Percentiles rank a stretch among this genome's conserved stretches.
Evolutionary conservation across 2,113 vertebrate genomes (phyloP).

Genomic region (Zapus hudsonius): DNA sequence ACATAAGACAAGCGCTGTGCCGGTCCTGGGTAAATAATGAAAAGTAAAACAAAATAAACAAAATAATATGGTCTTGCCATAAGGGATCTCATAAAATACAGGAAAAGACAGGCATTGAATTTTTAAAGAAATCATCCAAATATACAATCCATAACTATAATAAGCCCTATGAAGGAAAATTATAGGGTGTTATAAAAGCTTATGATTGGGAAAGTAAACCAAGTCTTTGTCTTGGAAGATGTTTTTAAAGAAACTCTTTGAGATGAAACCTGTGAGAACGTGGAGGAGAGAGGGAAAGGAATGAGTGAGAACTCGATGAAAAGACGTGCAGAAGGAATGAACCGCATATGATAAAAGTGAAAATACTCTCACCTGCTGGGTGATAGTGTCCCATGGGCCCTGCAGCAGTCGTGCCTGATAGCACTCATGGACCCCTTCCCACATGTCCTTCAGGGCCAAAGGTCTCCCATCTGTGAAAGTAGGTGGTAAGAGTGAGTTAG

Average conservation of each 20-base stretch:
- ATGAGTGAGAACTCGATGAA: background rate
- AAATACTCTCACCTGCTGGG: constrained; percentile 90
- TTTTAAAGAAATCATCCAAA: background rate
- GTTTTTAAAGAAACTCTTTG: background rate
- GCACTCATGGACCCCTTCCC: constrained; percentile 89
- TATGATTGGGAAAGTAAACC: background rate
- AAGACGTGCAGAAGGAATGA: background rate
- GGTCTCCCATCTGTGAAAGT: constrained; percentile 91
- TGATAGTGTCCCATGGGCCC: constrained; percentile 92
- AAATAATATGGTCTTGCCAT: background rate
- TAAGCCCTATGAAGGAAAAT: background rate
- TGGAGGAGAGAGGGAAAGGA: background rate
- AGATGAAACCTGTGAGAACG: background rate
- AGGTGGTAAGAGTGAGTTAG: constrained; percentile 13
- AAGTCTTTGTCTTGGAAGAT: background rate
- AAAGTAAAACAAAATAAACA: background rate
- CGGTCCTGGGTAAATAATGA: background rate
- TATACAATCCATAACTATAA: constrained; percentile 5
- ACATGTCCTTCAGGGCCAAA: constrained; percentile 92
- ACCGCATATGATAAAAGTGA: background rate
- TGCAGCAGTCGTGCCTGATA: constrained; percentile 87
- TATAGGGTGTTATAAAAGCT: background rate
- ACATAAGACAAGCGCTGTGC: background rate
- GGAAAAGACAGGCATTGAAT: background rate
- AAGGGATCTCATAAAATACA: background rate